These are phyloP conservation scores for Hydropsyche betteni DNA, from an alignment of 2,888 invertebrate genomes.

Conservation along the genomic window DNA sequence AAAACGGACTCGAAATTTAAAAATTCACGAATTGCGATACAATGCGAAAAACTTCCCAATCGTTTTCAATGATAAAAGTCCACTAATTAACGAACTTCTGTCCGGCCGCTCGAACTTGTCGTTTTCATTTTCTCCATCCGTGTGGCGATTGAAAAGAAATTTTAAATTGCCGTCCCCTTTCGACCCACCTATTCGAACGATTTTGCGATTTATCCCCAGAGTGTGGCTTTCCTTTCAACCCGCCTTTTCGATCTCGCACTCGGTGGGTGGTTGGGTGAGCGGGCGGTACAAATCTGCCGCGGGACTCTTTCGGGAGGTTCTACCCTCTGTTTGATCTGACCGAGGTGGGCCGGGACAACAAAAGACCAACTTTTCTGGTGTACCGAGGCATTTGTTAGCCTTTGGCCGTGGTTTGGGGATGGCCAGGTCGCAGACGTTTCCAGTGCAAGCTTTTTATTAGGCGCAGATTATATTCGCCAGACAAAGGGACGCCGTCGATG, in stretches of 20 bases:
- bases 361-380: conserved; percentile 43
- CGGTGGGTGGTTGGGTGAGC: neutral
- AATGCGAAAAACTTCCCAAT: neutral
- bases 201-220: conserved; percentile 43
- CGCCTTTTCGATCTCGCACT: neutral
- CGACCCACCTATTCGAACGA: conserved; percentile 37
- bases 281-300: conserved; percentile 9
- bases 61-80: conserved; percentile 11
- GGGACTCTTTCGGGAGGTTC: conserved; percentile 28
- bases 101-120: conserved; percentile 28
- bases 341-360: conserved; percentile 31
- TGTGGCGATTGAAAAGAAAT: conserved; percentile 48
- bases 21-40: neutral
- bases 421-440: conserved; percentile 21
- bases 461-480: conserved; percentile 40
- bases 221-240: conserved; percentile 13
- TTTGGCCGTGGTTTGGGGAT: neutral
- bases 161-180: conserved; percentile 44
- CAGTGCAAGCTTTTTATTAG: conserved; percentile 41
- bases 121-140: conserved; percentile 37
- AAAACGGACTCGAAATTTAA: neutral
- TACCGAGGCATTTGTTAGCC: conserved; percentile 36
- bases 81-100: conserved; percentile 36
- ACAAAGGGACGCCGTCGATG: conserved; percentile 38
- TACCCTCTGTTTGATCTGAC: conserved; percentile 34